A percentile compares a stretch with the other conserved stretches of the same genome.
Evolutionary conservation across 2,888 invertebrate species (phyloP).

Genomic region (Hypsopygia costalis): DNA sequence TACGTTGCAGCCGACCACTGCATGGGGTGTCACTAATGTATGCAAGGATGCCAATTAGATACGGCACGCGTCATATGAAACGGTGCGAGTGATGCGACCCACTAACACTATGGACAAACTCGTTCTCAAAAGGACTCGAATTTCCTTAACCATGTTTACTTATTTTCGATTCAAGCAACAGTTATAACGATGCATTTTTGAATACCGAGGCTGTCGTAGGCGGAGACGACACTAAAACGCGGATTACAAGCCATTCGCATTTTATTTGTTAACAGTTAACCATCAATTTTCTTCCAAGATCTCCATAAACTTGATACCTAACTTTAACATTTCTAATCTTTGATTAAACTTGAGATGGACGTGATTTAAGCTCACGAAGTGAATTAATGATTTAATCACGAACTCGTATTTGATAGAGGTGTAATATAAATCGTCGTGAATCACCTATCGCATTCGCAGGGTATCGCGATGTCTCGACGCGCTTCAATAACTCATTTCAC

Average conservation of each 20-base stretch:
- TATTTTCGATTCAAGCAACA: neutral
- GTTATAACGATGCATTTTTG: constrained; percentile 38
- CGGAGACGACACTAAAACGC: constrained; percentile 37
- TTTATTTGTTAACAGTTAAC: constrained; percentile 5
- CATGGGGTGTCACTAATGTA: constrained; percentile 46
- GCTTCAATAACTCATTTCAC: constrained; percentile 74
- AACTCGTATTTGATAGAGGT: constrained; percentile 11
- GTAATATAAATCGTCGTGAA: constrained; percentile 35
- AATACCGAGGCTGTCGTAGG: constrained; percentile 54
- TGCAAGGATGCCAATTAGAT: constrained; percentile 70
- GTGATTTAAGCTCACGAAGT: constrained; percentile 4
- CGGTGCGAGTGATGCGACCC: constrained; percentile 29
- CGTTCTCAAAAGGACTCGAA: constrained; percentile 47
- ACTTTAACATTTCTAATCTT: neutral
- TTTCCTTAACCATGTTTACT: constrained; percentile 27
- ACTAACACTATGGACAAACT: constrained; percentile 41
- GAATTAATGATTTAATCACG: constrained; percentile 9
- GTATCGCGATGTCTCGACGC: constrained; percentile 61
- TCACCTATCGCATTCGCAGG: constrained; percentile 47
- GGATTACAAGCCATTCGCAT: constrained; percentile 1
- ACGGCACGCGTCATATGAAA: constrained; percentile 47
- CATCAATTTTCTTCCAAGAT: neutral
- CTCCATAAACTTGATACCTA: neutral
- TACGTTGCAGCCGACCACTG: constrained; percentile 34
- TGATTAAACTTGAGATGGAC: neutral